phyloP scores from a whole-genome alignment of 2,888 invertebrate genomes.

The Sicus ferrugineus region DNA sequence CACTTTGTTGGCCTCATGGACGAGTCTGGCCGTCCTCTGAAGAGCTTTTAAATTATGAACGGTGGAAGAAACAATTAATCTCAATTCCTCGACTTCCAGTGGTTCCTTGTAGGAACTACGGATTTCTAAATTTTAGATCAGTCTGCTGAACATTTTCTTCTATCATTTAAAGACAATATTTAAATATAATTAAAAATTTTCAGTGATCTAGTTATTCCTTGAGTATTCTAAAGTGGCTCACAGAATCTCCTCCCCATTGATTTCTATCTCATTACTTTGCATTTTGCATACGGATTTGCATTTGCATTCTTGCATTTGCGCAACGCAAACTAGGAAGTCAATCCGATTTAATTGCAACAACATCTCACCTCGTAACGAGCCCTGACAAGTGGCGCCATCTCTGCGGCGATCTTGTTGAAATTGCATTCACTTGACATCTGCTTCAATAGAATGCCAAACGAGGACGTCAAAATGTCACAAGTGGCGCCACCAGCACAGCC shows the following conservation, averaged over 20 bases:
- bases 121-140: too few species aligned
- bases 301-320: neutral
- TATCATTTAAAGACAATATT: too few species aligned
- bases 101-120: too few species aligned
- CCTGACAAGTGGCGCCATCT: constrained; percentile 23
- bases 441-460: neutral
- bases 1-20: constrained; percentile 8
- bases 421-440: constrained; percentile 42
- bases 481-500: constrained; percentile 20
- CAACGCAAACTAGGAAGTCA: constrained; percentile 29
- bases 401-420: constrained; percentile 36
- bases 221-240: too few species aligned
- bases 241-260: constrained; percentile 1
- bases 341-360: constrained; percentile 19
- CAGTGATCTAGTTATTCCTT: too few species aligned
- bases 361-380: constrained; percentile 3
- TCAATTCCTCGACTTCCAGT: too few species aligned
- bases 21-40: neutral
- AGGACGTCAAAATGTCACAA: constrained; percentile 22
- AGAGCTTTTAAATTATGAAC: neutral
- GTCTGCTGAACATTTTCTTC: too few species aligned
- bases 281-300: neutral
- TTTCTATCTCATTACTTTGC: neutral
- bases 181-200: too few species aligned
- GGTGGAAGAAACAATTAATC: neutral